Percentiles rank a stretch among this genome's conserved stretches.
Evolutionary conservation across 2,797 vertebrate genomes (phyloP).

Genomic region (Mormyrops boulengeri): DNA sequence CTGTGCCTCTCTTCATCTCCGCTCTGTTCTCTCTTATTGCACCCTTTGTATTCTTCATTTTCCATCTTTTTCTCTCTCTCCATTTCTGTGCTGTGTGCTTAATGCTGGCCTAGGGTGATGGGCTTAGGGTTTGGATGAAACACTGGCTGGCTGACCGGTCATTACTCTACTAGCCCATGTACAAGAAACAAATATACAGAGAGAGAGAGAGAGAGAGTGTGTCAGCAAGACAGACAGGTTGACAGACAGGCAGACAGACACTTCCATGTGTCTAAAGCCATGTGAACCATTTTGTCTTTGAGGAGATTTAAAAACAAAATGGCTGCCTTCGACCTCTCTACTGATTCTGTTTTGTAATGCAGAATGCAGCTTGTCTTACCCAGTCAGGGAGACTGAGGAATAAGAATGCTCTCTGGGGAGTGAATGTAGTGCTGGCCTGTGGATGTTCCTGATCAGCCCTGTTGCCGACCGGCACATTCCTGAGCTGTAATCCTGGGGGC

Average conservation of each 20-base stretch:
- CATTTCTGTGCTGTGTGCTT: not conserved
- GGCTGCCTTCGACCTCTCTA: not conserved
- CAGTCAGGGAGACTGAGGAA: not conserved
- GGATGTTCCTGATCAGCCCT: not conserved
- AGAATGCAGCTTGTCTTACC: not conserved
- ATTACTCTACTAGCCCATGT: not conserved
- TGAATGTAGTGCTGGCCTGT: not conserved
- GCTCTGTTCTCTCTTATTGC: not conserved
- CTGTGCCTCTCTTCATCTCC: not conserved
- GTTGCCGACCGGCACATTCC: not conserved
- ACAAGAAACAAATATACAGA: not conserved
- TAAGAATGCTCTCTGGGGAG: not conserved
- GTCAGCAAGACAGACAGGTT: not conserved
- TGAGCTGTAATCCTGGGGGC: not conserved
- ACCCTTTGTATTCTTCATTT: not conserved
- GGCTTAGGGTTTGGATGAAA: not conserved
- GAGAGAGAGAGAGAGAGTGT: not conserved
- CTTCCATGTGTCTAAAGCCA: not conserved
- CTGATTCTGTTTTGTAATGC: slow-evolving; percentile 6
- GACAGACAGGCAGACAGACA: not conserved
- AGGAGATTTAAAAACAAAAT: slow-evolving; percentile 10
- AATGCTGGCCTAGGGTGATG: not conserved
- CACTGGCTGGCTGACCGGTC: not conserved
- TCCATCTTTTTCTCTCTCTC: not conserved
- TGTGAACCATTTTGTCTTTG: slow-evolving; percentile 2